A percentile compares a stretch with the other conserved stretches of the same genome.
phyloP scores from a whole-genome alignment of 1,140 invertebrate genomes.

The Caenorhabditis remanei region DNA sequence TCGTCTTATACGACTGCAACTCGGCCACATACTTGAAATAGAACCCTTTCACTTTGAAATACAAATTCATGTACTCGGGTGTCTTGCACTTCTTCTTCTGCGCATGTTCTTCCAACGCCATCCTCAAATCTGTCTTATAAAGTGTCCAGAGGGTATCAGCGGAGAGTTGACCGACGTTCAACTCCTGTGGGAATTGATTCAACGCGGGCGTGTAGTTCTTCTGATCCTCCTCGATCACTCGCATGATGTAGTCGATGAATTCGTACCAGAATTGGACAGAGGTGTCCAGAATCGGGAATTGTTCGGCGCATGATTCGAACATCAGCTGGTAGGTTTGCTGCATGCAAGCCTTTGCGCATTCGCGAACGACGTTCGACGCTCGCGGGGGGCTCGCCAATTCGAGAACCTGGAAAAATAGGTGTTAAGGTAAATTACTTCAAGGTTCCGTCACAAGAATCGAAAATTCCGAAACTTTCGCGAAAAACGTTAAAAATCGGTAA shows the following conservation, averaged over 20 bases:
- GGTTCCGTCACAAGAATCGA: neutral
- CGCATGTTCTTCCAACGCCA: conserved; percentile 97
- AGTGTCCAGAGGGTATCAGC: conserved; percentile 96
- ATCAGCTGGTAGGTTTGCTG: conserved; percentile 79
- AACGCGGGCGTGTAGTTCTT: conserved; percentile 98
- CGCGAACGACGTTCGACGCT: conserved; percentile 96
- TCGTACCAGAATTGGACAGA: conserved; percentile 98
- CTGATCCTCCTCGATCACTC: conserved; percentile 97
- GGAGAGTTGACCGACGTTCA: conserved; percentile 86
- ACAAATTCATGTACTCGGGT: conserved; percentile 98
- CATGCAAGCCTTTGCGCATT: conserved; percentile 98
- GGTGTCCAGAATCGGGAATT: conserved; percentile 89
- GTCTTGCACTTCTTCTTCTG: conserved; percentile 94
- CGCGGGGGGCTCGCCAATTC: conserved; percentile 95
- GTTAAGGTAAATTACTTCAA: no score
- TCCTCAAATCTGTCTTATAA: conserved; percentile 97
- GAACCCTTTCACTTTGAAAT: conserved; percentile 93
- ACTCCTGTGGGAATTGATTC: conserved; percentile 86
- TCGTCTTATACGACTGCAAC: conserved; percentile 93
- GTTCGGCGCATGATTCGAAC: conserved; percentile 82
- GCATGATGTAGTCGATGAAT: conserved; percentile 94
- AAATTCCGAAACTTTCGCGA: neutral
- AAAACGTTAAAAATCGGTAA: neutral
- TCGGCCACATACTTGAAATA: conserved; percentile 99
- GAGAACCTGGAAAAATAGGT: conserved; percentile 88